Evolutionary conservation across 1,140 invertebrate species (phyloP), one percentile per base, ranked within the genome.

Genomic region (Papilio aristodemus): DNA sequence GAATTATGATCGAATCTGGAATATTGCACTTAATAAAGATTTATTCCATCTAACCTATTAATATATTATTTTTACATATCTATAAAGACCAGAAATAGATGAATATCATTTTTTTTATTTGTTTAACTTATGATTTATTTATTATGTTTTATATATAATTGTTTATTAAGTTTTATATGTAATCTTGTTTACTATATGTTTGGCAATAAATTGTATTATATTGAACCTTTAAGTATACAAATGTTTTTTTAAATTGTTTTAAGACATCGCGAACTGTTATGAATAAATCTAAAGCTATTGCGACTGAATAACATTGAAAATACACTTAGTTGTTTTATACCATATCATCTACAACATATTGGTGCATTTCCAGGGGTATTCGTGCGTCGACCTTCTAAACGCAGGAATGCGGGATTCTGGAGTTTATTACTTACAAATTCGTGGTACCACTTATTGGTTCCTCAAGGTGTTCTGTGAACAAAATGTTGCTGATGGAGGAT

Each of bases 381-480:
- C 96, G 10, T 98, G 97, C 83, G 93, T 96, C 8, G 97, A 98
- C 82, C 91, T 98, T 27, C 86, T 95, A 54, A 96, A 95, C 77
- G 95, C 95, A 67, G 97, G 96, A 3, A 96, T 97, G 95, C 94
- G 94, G 68, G 95, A 97, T 72, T 97, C 95, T 22, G 96, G 96
- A 11, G 96, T 97, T 1, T 98, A 97, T 85, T 97, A 97, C 78
- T 92, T 98, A 36, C 96, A 97, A 91, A 97, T 97, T 70, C 93
- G 96, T 43, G 96, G 96, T 4, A 97, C 96, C 0, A 97, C 96
- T 0, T 97, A 97, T 87, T 98, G 97, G 96, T 98, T 97, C 91
- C 92, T 98, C 36, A 96, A 97, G 83, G 97, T 98, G 6, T 97
- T 93, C 85, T 99, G 97, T 86, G 97, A 98, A 81, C 97, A 98